Conservation (phyloP, 92 coral and sea anemone genomes). For the Epizoanthus scotinus region DNA sequence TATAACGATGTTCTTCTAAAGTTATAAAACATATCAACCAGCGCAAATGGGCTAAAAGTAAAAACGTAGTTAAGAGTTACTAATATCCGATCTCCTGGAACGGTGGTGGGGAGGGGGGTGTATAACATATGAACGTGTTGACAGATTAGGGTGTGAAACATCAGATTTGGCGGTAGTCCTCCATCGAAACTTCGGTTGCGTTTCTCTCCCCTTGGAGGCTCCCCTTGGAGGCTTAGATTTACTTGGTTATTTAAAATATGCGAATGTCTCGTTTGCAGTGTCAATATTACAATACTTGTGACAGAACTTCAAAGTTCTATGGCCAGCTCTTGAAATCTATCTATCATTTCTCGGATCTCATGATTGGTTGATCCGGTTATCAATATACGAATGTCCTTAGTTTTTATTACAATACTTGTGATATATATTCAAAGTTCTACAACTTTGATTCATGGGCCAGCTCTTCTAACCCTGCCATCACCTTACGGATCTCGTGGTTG, state of each 20-base stretch:
- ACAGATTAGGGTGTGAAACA: no score
- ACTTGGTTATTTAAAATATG: not conserved
- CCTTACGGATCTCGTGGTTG: conserved; percentile 67
- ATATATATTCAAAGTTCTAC: conserved; percentile 34
- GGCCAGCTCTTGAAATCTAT: not conserved
- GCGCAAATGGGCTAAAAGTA: not conserved
- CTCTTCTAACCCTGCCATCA: conserved; percentile 81
- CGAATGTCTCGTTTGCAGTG: not conserved
- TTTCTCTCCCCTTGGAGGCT: no score
- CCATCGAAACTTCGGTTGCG: no score
- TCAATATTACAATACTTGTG: no score
- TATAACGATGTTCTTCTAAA: not conserved
- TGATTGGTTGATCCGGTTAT: not conserved
- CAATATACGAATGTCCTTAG: not conserved
- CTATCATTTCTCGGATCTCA: not conserved
- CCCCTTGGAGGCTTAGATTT: no score
- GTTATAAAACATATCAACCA: not conserved
- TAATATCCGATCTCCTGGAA: no score
- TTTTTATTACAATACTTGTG: not conserved
- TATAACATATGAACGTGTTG: no score
- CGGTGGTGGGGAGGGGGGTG: no score
- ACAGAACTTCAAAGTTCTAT: not conserved
- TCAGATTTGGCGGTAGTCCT: no score
- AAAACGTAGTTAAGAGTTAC: not conserved
- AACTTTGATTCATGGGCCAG: conserved; percentile 77